Conservation (phyloP, 2,888 invertebrate genomes). For the Synergus japonicus region DNA sequence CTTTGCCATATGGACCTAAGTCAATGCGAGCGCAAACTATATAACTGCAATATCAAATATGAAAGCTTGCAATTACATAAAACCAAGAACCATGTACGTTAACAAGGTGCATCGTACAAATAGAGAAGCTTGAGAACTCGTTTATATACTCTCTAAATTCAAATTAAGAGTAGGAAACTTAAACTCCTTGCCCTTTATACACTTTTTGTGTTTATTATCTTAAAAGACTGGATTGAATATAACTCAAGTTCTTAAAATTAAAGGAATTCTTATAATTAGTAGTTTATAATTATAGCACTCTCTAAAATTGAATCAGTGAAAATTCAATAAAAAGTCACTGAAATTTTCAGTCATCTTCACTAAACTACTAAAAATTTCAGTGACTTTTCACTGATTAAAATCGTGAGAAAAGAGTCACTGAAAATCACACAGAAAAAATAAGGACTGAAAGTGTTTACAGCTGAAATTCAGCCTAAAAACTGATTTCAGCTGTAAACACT, state of each 20-base stretch:
- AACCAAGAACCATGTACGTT: slow-evolving; percentile 44
- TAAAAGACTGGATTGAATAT: neutral
- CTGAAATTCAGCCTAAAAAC: too few species aligned
- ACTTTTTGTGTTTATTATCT: neutral
- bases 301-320: too few species aligned
- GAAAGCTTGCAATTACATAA: slow-evolving; percentile 57
- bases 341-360: too few species aligned
- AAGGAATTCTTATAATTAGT: too few species aligned
- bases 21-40: slow-evolving; percentile 48
- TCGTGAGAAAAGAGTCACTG: too few species aligned
- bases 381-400: too few species aligned
- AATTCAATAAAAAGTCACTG: too few species aligned
- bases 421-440: too few species aligned
- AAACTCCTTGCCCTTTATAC: neutral
- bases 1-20: slow-evolving; percentile 6
- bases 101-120: neutral
- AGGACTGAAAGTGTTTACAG: too few species aligned
- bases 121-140: neutral
- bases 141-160: neutral
- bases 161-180: neutral
- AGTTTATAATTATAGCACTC: neutral
- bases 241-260: too few species aligned
- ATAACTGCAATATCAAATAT: slow-evolving; percentile 54
- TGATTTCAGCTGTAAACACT: too few species aligned
- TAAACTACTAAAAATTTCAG: too few species aligned